These are phyloP conservation scores for Monochamus alternatus DNA, from an alignment of 2,888 invertebrate species.

Conservation along the genomic window DNA sequence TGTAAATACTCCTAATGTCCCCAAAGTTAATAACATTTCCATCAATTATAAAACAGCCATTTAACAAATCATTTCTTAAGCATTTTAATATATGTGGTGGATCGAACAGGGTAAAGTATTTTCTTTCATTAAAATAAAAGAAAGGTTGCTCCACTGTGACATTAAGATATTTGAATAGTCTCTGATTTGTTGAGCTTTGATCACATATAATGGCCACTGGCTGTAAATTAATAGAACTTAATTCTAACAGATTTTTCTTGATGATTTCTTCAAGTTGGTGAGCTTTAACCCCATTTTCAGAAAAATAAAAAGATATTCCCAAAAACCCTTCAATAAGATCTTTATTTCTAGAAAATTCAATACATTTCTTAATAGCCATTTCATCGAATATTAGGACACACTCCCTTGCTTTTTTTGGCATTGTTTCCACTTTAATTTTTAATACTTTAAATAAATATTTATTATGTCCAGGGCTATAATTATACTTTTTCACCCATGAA, in stretches of 20 bases:
- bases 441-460: background rate
- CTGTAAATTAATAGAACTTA: constrained; percentile 37
- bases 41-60: too few species aligned
- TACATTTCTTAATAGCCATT: constrained; percentile 46
- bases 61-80: constrained; percentile 32
- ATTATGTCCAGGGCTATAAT: constrained; percentile 10
- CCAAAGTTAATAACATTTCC: background rate
- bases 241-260: constrained; percentile 30
- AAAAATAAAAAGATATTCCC: constrained; percentile 39
- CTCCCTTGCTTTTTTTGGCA: constrained; percentile 48
- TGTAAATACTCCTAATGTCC: background rate
- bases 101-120: constrained; percentile 47
- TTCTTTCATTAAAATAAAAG: constrained; percentile 25
- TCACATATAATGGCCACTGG: constrained; percentile 48
- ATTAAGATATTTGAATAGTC: constrained; percentile 24
- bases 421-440: constrained; percentile 39
- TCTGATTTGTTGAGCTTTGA: constrained; percentile 50
- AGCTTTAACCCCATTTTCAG: constrained; percentile 22
- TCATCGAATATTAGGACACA: constrained; percentile 54
- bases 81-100: constrained; percentile 49
- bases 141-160: constrained; percentile 31
- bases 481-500: background rate
- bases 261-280: constrained; percentile 37
- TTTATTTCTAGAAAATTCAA: constrained; percentile 39
- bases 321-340: constrained; percentile 44